Conservation (phyloP, 2,888 invertebrate species). For the Ennomos quercinarius region DNA sequence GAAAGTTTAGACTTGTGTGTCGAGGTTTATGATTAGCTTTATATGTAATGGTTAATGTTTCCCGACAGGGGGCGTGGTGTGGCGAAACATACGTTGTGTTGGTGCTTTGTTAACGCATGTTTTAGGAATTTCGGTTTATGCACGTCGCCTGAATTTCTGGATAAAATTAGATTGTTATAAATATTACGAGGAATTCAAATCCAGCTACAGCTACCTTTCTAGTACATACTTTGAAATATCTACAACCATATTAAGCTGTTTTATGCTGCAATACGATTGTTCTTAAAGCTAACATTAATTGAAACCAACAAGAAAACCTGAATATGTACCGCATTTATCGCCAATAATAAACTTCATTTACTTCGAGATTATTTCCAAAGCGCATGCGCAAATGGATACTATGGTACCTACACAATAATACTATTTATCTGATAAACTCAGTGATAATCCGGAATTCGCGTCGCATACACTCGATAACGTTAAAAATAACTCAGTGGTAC, state of each 20-base stretch:
- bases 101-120: conserved; percentile 20
- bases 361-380: neutral
- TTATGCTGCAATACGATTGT: too few species aligned
- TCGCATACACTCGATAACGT: conserved; percentile 12
- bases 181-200: too few species aligned
- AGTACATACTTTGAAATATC: too few species aligned
- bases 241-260: too few species aligned
- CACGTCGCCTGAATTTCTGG: conserved; percentile 7
- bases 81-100: conserved; percentile 19
- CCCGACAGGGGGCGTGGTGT: conserved; percentile 37
- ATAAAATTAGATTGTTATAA: conserved; percentile 5
- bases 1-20: conserved; percentile 11
- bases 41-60: conserved; percentile 28
- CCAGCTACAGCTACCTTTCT: too few species aligned
- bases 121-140: conserved; percentile 11
- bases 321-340: too few species aligned
- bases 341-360: neutral
- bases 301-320: too few species aligned
- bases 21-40: conserved; percentile 14
- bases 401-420: neutral
- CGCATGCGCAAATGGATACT: conserved; percentile 1
- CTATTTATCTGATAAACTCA: conserved; percentile 5
- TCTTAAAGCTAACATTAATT: too few species aligned
- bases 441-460: conserved; percentile 12
- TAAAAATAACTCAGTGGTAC: neutral